Base-by-base conservation (phyloP, 2,797 vertebrate genomes). In the Eupleurogrammus muticus region DNA sequence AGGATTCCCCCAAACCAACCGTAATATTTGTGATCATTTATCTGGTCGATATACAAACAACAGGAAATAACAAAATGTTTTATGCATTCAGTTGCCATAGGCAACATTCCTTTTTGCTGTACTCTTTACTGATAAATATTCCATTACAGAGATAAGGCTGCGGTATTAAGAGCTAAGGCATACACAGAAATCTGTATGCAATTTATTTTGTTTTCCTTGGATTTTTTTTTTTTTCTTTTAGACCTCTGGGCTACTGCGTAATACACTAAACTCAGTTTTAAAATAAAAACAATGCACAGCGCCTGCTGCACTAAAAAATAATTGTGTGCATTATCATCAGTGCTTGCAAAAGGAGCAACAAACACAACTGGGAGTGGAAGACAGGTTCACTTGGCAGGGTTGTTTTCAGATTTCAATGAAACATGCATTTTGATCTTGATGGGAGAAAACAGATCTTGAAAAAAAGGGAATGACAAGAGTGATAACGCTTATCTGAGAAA, bases 81-180 rank as follows among this genome's bases (percentile, higher is more conserved):
- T 59, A 87, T 89, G 87, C 77, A 85, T 87, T 61, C 64, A 47
- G 70, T 76, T 79, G 77, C 86, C 44, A 77, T 16, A 46, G 80
- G 85, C 79, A 72, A 86, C 75, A 59, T 69, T 61, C 16, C 67
- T 81, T 81, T 81, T 69, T 51, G 47, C 74, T 74, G 65, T 83
- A 64, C 51, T 56, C 66, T 75, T 70, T 60, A 32, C 86, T 77
- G 85, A 91, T 89, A 92, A 89, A 90, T 90, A 92, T 90, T 91
- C 90, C 88, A 91, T 90, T 90, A 90, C 42, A 67, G 80, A 85
- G 90, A 92, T 90, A 90, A 88, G 76, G 62, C 69, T 21, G 81
- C 14, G 1, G 75, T 62, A 80, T 65, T 72, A 81, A 81, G 77
- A 81, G 77, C 72, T 47, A 54, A 12, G 10, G 60, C 72, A 73